Conservation (phyloP, 2,797 vertebrate genomes). For the Diplodus sargus region DNA sequence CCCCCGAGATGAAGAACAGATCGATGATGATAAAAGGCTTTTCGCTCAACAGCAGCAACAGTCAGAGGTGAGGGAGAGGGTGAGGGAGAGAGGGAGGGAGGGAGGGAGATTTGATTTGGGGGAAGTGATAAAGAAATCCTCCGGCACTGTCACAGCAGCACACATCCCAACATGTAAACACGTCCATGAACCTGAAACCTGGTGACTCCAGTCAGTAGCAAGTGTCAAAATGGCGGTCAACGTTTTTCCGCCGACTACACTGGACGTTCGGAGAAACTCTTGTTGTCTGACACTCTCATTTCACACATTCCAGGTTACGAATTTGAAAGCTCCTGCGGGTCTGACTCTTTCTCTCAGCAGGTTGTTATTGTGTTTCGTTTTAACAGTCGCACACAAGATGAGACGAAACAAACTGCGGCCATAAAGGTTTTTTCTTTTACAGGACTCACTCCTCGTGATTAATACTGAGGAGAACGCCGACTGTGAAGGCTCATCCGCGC, state of each 20-base stretch:
- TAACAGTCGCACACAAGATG: conserved; percentile 5
- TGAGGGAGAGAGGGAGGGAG: neutral
- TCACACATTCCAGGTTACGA: neutral
- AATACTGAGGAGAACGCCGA: conserved; percentile 25
- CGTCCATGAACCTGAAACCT: conserved; percentile 15
- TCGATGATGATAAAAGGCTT: conserved; percentile 3
- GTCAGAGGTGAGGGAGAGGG: neutral
- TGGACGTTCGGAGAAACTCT: neutral
- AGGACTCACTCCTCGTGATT: conserved; percentile 13
- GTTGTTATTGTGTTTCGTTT: conserved; percentile 29
- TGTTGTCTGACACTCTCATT: neutral
- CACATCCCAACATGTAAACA: conserved; percentile 45
- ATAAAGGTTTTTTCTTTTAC: conserved; percentile 3
- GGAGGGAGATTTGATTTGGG: neutral
- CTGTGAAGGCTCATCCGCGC: neutral
- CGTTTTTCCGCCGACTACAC: neutral
- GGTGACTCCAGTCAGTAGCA: neutral
- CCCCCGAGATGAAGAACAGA: neutral
- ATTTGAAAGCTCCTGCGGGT: neutral
- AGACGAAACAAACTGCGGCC: conserved; percentile 42
- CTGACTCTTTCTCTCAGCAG: neutral
- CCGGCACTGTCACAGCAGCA: conserved; percentile 22
- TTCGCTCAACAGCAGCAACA: conserved; percentile 10
- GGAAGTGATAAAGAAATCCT: conserved; percentile 20
- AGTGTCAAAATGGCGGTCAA: neutral